These are phyloP conservation scores for Oopsacas minuta DNA, from an alignment of 37 sponge, comb jelly and placozoan genomes.

Conservation along the genomic window DNA sequence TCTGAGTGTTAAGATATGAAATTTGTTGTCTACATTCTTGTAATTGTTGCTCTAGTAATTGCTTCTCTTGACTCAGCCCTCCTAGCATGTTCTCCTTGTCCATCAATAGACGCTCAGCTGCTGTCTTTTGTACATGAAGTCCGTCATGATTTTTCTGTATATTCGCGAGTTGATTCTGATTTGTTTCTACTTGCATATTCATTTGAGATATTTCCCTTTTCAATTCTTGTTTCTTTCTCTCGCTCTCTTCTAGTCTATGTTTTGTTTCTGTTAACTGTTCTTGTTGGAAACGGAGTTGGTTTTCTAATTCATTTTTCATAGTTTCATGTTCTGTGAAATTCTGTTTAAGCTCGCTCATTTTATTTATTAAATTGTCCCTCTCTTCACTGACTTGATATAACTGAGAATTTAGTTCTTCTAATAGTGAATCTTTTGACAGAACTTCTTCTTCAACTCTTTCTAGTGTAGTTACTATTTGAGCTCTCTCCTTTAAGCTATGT, in stretches of 20 bases:
- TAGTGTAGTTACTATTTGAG: not conserved
- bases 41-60: not conserved
- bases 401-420: not conserved
- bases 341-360: not conserved
- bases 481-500: not conserved
- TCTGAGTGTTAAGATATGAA: not conserved
- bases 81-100: not conserved
- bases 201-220: conserved; percentile 2
- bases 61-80: not conserved
- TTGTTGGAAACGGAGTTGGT: not conserved
- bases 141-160: not conserved
- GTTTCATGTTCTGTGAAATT: not conserved
- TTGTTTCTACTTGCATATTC: not conserved
- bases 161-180: not conserved
- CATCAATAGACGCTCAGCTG: not conserved
- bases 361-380: not conserved
- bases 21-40: not conserved
- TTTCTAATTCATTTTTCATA: not conserved
- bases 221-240: conserved; percentile 9
- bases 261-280: not conserved
- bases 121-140: conserved; percentile 1
- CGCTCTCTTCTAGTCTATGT: not conserved
- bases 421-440: not conserved
- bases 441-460: conserved; percentile 7
- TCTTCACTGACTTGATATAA: not conserved